Evolutionary conservation across 1,140 invertebrate species (phyloP).

Genomic region (Nasonia giraulti): DNA sequence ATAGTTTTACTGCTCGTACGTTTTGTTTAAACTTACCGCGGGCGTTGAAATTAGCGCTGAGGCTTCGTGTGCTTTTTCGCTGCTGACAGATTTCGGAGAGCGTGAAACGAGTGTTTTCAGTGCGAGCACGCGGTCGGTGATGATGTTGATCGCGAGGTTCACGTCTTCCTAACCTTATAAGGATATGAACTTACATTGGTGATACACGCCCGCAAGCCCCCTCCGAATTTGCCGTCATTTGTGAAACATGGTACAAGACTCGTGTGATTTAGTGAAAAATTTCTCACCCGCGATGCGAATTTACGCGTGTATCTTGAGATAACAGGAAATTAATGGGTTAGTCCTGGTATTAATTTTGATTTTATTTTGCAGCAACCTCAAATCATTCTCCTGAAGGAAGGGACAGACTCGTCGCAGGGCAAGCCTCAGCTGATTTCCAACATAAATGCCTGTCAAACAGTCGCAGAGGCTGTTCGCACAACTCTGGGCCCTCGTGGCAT

Average conservation of each 20-base stretch:
- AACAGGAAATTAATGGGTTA: background rate
- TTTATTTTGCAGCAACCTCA: conserved; percentile 89
- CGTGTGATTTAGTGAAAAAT: background rate
- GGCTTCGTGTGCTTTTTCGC: background rate
- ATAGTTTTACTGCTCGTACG: background rate
- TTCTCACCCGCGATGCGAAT: background rate
- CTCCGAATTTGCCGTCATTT: conserved; percentile 9
- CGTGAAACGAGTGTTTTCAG: background rate
- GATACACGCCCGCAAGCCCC: conserved; percentile 17
- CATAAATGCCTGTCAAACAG: conserved; percentile 98
- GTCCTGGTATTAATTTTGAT: conserved; percentile 8
- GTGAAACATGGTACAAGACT: background rate
- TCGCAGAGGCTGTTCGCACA: conserved; percentile 96
- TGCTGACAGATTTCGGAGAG: background rate
- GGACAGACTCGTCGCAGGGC: conserved; percentile 97
- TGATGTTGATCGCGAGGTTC: background rate
- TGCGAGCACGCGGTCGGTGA: background rate
- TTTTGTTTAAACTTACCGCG: background rate
- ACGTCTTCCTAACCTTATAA: conserved; percentile 65
- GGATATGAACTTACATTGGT: conserved; percentile 56
- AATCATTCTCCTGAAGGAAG: conserved; percentile 98
- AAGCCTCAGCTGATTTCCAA: conserved; percentile 97
- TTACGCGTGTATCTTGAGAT: background rate
- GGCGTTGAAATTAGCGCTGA: background rate
- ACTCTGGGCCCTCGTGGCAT: conserved; percentile 98